A percentile compares a stretch with the other conserved stretches of the same genome.
These are phyloP conservation scores for Papilio helenus DNA, from an alignment of 1,140 invertebrate species.

Conservation along the genomic window DNA sequence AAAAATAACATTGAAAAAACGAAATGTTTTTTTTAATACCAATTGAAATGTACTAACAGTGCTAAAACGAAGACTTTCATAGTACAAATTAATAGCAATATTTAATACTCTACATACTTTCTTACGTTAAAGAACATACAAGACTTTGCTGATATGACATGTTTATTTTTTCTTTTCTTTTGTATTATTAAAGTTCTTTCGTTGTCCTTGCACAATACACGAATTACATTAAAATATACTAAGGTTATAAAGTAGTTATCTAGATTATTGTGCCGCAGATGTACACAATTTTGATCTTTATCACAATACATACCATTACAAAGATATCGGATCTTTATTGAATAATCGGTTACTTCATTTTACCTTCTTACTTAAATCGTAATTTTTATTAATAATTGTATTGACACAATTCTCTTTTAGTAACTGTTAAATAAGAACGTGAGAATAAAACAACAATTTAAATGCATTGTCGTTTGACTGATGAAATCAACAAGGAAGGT, in stretches of 20 bases:
- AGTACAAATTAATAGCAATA: background rate
- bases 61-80: background rate
- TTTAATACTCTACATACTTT: background rate
- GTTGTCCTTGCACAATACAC: background rate
- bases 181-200: background rate
- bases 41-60: background rate
- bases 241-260: background rate
- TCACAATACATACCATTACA: conserved; percentile 5
- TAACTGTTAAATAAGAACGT: conserved; percentile 15
- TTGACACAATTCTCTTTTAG: conserved; percentile 8
- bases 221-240: background rate
- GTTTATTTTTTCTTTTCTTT: background rate
- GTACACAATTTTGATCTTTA: conserved; percentile 21
- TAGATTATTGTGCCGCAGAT: background rate
- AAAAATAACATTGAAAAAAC: no score
- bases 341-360: conserved; percentile 21
- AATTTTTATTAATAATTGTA: conserved; percentile 15
- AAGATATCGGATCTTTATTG: conserved; percentile 24
- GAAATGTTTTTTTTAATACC: no score
- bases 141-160: background rate
- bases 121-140: background rate
- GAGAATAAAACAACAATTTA: background rate
- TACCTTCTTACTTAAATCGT: conserved; percentile 3
- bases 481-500: background rate
- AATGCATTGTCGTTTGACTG: background rate